Base-by-base conservation (phyloP, 2,113 vertebrate genomes). In the Actenoides hombroni region DNA sequence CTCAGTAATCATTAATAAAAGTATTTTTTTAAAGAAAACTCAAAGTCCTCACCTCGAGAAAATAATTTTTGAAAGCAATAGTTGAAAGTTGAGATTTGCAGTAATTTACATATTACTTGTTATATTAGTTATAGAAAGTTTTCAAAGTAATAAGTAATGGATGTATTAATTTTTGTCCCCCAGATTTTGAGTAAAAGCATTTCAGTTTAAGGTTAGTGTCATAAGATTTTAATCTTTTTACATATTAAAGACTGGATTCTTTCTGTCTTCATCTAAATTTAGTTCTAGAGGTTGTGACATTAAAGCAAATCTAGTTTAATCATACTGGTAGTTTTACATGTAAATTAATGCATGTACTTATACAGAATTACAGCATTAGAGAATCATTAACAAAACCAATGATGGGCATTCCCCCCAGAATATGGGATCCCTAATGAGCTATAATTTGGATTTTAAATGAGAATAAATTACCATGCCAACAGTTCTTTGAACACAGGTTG, bases 301-400 rank as follows among this genome's bases (percentile, higher is more conserved):
- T 83, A 88, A 10, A 86, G 28, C 37, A 92, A 86, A 95, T 88
- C 70, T 83, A 57, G 46, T 63, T 92, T 85, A 96, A 87, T 88
- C 59, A 77, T 70, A 54, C 12, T 40, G 59, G 54, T 95, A 83
- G 68, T 92, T 96, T 94, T 95, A 86, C 82, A 88, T 88, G 76
- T 83, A 95, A 90, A 96, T 95, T 80, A 95, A 89, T 95, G 77
- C 81, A 82, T 69, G 63, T 90, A 77, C 63, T 88, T 68, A 86
- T 59, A 93, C 37, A 74, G 82, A 93, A 90, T 95, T 92, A 96
- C 63, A 86, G 59, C 59, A 76, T 86, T 86, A 90, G 63, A 70
- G 82, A 74, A 85, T 94, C 73, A 88, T 96, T 96, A 96, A 92
- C 67, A 95, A 96, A 96, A 92, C n/a, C 85, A 94, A 56, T 81